These are phyloP conservation scores for Hemitrygon akajei DNA, from an alignment of 2,797 vertebrate genomes.

Conservation along the genomic window DNA sequence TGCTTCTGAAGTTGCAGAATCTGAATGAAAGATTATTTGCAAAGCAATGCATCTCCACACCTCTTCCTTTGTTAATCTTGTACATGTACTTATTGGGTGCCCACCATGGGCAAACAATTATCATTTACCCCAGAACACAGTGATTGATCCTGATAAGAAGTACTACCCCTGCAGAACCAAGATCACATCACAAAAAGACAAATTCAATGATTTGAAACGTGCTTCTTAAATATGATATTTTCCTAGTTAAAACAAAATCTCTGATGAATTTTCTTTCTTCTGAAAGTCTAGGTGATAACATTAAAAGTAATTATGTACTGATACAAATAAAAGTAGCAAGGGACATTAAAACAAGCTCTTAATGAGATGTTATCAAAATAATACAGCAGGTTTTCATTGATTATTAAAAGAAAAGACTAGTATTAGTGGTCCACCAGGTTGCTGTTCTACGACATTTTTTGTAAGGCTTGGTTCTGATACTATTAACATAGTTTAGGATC, in stretches of 20 bases:
- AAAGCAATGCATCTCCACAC: not conserved
- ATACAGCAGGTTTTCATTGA: no score
- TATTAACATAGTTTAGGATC: no score
- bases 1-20: not conserved
- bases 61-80: not conserved
- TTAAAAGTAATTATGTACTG: not conserved
- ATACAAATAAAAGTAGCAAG: not conserved
- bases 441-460: no score
- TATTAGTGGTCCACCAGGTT: no score
- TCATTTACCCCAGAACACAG: no score
- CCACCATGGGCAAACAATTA: not conserved
- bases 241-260: no score
- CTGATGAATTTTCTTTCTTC: no score
- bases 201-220: not conserved
- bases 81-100: not conserved
- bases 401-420: no score
- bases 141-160: not conserved
- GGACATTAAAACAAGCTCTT: not conserved
- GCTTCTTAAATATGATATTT: no score
- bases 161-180: not conserved
- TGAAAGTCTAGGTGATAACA: not conserved
- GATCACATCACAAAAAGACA: not conserved
- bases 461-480: no score
- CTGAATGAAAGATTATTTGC: not conserved
- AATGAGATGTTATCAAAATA: no score